Base-by-base conservation (phyloP, 2,888 invertebrate species). In the Orthosia incerta region DNA sequence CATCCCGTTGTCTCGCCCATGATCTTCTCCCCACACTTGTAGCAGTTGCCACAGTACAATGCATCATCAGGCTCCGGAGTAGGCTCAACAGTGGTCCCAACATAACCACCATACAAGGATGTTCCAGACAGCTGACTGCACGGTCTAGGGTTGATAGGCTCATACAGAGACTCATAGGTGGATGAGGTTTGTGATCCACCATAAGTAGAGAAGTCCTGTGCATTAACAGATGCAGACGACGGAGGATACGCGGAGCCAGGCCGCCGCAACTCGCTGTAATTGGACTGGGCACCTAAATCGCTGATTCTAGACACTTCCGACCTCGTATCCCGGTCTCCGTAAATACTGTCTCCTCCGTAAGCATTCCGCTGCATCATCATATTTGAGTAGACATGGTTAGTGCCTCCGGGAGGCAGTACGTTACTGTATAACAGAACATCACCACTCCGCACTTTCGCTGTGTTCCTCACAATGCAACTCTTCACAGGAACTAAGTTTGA, bases 1-100 rank as follows among this genome's bases (percentile, higher is more conserved):
- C 99, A 99, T 0, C 99, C 99, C 50, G 98, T 99, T 39, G 98
- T 99, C 94, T 99, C 99, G 0, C 99, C 99, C 90, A 99, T 97
- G 67, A 99, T 99, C 92, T 98, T 98, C 88, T 98, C 98, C 1
- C 98, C 98, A 94, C 99, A 99, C 88, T 98, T 98, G 63, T 98
- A 98, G 92, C 99, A 99, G 88, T 98, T 98, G 0, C 99, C 99
- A 94, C 97, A 98, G 86, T 97, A 97, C 85, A 98, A 97, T 5
- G 94, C 98, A 76, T 97, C 97, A 67, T 97, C 96, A 16, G 97
- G 97, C 80, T 97, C 97, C 60, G 98, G 98, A 96, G 98, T 98
- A 11, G 98, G 98, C 92, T 98, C 98, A 20, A 97, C 98, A 88
- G 98, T 98, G 1, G 99, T 98, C 3, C 95, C 97, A 0, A 97